Evolutionary conservation across 2,888 invertebrate genomes (phyloP).

Genomic region (Yponomeuta plumbellus): DNA sequence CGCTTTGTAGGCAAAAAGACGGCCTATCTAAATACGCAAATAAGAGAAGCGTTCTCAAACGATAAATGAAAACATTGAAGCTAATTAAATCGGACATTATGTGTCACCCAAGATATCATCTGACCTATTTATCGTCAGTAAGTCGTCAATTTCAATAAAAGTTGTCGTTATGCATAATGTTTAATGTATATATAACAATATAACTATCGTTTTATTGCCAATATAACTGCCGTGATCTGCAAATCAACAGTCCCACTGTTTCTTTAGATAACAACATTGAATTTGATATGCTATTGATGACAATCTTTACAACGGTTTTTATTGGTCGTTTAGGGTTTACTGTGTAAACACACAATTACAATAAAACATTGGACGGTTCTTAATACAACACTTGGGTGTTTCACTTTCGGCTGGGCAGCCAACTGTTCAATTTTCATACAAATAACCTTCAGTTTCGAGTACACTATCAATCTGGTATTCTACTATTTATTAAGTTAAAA

Average conservation of each 20-base stretch:
- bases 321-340: slow-evolving; percentile 17
- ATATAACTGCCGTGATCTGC: slow-evolving; percentile 42
- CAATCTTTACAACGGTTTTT: slow-evolving; percentile 22
- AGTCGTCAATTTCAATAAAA: slow-evolving; percentile 71
- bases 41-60: slow-evolving; percentile 12
- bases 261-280: slow-evolving; percentile 18
- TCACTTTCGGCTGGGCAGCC: not conserved
- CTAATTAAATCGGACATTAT: slow-evolving; percentile 51
- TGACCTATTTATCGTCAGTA: slow-evolving; percentile 68
- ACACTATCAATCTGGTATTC: too few relatives aligned
- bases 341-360: slow-evolving; percentile 4
- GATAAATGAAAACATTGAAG: slow-evolving; percentile 53
- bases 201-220: slow-evolving; percentile 52
- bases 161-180: slow-evolving; percentile 58
- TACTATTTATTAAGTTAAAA: too few relatives aligned
- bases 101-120: slow-evolving; percentile 57
- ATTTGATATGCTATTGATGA: slow-evolving; percentile 22
- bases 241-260: slow-evolving; percentile 33
- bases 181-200: slow-evolving; percentile 42
- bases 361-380: not conserved
- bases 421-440: not conserved
- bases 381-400: not conserved
- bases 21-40: not conserved
- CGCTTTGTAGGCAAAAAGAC: not conserved
- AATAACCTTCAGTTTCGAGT: not conserved